A percentile compares a stretch with the other conserved stretches of the same genome.
Evolutionary conservation across 2,113 vertebrate species (phyloP).

Genomic region (Antennarius striatus): DNA sequence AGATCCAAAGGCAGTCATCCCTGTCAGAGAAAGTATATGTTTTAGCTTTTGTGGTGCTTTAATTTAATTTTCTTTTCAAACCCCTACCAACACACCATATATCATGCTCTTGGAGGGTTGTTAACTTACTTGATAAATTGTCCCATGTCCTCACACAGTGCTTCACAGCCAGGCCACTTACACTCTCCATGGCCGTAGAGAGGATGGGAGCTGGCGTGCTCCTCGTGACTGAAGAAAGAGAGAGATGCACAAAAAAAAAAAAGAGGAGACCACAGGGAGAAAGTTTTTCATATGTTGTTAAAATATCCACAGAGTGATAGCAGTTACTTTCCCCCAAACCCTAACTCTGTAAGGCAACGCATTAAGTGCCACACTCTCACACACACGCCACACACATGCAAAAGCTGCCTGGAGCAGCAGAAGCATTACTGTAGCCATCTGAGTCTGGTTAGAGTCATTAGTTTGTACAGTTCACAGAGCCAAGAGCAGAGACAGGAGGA

Average conservation of each 20-base stretch:
- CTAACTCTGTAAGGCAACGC: neutral
- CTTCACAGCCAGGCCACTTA: slow-evolving; percentile 99
- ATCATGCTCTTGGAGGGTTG: neutral
- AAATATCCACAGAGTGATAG: slow-evolving; percentile 14
- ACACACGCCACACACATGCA: slow-evolving; percentile 36
- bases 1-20: too few relatives aligned
- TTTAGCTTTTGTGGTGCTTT: neutral
- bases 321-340: neutral
- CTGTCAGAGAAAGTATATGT: too few relatives aligned
- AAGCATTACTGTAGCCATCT: slow-evolving; percentile 57
- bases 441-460: slow-evolving; percentile 70
- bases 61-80: neutral
- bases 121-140: slow-evolving; percentile 94
- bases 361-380: slow-evolving; percentile 15
- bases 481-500: slow-evolving; percentile 66
- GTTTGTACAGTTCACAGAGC: slow-evolving; percentile 56
- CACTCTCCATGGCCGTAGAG: slow-evolving; percentile 98
- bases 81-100: neutral
- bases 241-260: slow-evolving; percentile 16
- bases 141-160: slow-evolving; percentile 97
- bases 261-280: slow-evolving; percentile 1
- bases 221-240: slow-evolving; percentile 85
- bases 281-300: neutral
- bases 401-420: slow-evolving; percentile 25
- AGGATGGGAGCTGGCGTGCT: slow-evolving; percentile 90